These are phyloP conservation scores for Xylota segnis DNA, from an alignment of 2,888 invertebrate species.

Conservation along the genomic window DNA sequence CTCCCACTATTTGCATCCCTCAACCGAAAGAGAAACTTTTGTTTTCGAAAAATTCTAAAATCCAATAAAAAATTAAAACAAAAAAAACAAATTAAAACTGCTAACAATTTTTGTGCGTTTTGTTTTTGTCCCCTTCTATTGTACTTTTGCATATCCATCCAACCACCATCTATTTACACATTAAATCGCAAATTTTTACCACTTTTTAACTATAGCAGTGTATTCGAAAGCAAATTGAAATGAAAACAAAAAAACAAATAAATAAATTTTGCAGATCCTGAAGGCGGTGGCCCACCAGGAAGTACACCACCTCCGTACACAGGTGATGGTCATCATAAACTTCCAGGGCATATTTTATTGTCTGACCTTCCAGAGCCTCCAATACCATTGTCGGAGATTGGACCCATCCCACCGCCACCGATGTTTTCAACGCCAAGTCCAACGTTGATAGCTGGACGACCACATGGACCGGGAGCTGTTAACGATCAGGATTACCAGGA, in stretches of 20 bases:
- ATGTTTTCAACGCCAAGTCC: conserved; percentile 97
- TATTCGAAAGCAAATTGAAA: too few species aligned
- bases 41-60: conserved; percentile 22
- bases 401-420: conserved; percentile 96
- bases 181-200: conserved; percentile 55
- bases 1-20: conserved; percentile 35
- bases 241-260: conserved; percentile 25
- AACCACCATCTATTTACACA: conserved; percentile 11
- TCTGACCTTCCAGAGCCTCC: conserved; percentile 96
- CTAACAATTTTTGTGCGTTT: conserved; percentile 68
- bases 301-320: conserved; percentile 83
- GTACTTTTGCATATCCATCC: conserved; percentile 60
- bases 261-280: conserved; percentile 86
- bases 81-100: conserved; percentile 27
- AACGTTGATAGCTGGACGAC: conserved; percentile 86
- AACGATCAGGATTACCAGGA: conserved; percentile 85
- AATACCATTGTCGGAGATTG: conserved; percentile 96
- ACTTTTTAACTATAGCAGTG: too few species aligned
- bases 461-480: conserved; percentile 84
- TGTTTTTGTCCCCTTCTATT: conserved; percentile 47
- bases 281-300: conserved; percentile 85
- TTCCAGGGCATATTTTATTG: conserved; percentile 88
- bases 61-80: background rate
- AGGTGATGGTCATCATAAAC: conserved; percentile 81
- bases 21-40: conserved; percentile 3